phyloP scores from a whole-genome alignment of 1,140 invertebrate genomes.

The Drosophila nannoptera region DNA sequence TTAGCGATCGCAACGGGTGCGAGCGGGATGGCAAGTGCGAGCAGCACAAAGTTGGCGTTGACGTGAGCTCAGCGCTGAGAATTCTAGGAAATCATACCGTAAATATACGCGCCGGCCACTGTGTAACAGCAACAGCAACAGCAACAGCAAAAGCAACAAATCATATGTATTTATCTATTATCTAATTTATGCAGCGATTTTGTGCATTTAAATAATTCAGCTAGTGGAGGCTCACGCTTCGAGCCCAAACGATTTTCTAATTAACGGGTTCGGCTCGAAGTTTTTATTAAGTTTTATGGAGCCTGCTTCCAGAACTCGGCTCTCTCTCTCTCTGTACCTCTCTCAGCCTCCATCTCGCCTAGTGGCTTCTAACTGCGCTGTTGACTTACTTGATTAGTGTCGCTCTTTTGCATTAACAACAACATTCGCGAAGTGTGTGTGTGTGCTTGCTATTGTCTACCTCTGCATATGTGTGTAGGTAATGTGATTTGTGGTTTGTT shows the following conservation, averaged over 20 bases:
- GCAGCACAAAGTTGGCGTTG: conserved; percentile 24
- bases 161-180: conserved; percentile 49
- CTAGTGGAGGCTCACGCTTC: conserved; percentile 28
- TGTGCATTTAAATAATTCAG: conserved; percentile 34
- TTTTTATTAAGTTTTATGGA: conserved; percentile 16
- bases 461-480: not conserved
- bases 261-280: conserved; percentile 35
- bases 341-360: conserved; percentile 45
- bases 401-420: conserved; percentile 35
- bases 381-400: conserved; percentile 54
- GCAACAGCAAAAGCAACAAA: conserved; percentile 8
- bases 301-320: not conserved
- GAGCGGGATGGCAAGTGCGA: conserved; percentile 25
- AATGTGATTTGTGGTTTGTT: conserved; percentile 46
- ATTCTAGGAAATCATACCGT: conserved; percentile 67
- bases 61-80: conserved; percentile 45
- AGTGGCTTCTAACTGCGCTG: conserved; percentile 42
- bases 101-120: conserved; percentile 53
- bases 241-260: conserved; percentile 25
- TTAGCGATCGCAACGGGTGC: conserved; percentile 35
- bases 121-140: conserved; percentile 15
- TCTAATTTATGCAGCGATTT: conserved; percentile 64
- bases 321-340: conserved; percentile 19
- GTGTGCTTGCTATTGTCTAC: not conserved
- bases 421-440: not conserved